A percentile compares a stretch with the other conserved stretches of the same genome.
These are phyloP conservation scores for Phyllostomus discolor DNA, from an alignment of 2,113 vertebrate genomes.

Conservation along the genomic window DNA sequence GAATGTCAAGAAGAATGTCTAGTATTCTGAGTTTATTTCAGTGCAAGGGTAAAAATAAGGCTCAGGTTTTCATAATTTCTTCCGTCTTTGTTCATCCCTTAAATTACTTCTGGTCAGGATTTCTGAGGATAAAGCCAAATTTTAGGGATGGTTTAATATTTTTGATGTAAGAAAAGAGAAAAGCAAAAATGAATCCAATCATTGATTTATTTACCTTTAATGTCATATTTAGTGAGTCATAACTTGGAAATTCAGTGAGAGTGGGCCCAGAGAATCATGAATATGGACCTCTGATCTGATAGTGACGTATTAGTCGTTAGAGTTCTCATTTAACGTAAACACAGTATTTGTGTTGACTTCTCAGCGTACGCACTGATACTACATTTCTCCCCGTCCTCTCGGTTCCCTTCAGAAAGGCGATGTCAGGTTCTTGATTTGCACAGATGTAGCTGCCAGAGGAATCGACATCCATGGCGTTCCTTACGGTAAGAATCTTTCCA, in stretches of 20 bases:
- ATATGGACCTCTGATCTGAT: not conserved
- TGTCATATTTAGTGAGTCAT: not conserved
- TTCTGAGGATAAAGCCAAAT: conserved; percentile 13
- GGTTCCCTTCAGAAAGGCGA: conserved; percentile 86
- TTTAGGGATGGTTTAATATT: not conserved
- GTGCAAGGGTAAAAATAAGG: not conserved
- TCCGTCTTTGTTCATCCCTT: not conserved
- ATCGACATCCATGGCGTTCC: conserved; percentile 96
- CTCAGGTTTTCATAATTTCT: not conserved
- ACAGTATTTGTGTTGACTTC: not conserved
- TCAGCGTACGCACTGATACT: not conserved
- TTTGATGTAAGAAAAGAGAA: not conserved
- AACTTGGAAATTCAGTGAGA: not conserved
- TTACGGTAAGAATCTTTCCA: conserved; percentile 85
- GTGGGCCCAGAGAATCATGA: not conserved
- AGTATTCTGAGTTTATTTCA: not conserved
- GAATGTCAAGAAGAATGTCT: not conserved
- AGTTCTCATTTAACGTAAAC: not conserved
- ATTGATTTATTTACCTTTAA: not conserved
- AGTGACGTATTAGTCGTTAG: not conserved
- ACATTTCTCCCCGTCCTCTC: not conserved
- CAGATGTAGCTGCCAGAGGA: conserved; percentile 97
- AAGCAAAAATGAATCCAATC: not conserved
- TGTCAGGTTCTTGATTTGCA: conserved; percentile 95
- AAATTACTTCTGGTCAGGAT: not conserved